Percentiles rank a stretch among this genome's conserved stretches.
Evolutionary conservation across 2,113 vertebrate genomes (phyloP).

Genomic region (Danionella cerebrum): DNA sequence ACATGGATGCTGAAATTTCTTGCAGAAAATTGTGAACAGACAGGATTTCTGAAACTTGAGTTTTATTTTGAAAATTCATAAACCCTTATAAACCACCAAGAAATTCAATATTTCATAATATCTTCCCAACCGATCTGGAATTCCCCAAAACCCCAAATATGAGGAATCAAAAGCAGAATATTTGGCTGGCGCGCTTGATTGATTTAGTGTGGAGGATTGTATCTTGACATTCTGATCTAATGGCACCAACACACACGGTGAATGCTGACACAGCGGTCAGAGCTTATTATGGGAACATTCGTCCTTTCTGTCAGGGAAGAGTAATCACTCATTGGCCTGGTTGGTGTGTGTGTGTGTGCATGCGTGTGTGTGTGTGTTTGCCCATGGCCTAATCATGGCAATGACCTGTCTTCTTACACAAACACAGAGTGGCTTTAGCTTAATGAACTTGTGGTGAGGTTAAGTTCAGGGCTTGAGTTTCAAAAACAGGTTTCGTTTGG

Average conservation of each 20-base stretch:
- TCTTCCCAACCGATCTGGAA: not conserved
- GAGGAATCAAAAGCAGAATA: constrained; percentile 27
- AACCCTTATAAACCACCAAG: too few relatives aligned
- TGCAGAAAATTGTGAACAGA: too few relatives aligned
- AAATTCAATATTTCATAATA: not conserved
- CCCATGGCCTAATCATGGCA: constrained; percentile 41
- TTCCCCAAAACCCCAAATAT: not conserved
- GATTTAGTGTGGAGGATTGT: constrained; percentile 21
- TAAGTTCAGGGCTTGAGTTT: constrained; percentile 32
- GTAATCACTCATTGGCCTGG: constrained; percentile 12
- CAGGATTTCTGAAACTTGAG: too few relatives aligned
- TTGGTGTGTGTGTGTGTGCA: constrained; percentile 25
- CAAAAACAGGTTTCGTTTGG: constrained; percentile 11
- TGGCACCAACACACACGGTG: not conserved
- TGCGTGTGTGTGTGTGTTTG: constrained; percentile 24
- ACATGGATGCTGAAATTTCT: too few relatives aligned
- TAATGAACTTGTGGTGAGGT: constrained; percentile 35
- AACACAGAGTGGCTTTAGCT: constrained; percentile 33
- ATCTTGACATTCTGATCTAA: not conserved
- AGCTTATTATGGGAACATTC: constrained; percentile 37
- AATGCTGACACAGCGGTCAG: constrained; percentile 5
- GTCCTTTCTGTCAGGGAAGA: constrained; percentile 21
- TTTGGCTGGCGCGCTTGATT: not conserved
- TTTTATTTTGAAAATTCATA: too few relatives aligned
- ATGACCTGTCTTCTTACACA: constrained; percentile 39